Evolutionary conservation across 1,140 invertebrate species (phyloP), one percentile per base, ranked within the genome.

Genomic region (Agraylea sexmaculata): DNA sequence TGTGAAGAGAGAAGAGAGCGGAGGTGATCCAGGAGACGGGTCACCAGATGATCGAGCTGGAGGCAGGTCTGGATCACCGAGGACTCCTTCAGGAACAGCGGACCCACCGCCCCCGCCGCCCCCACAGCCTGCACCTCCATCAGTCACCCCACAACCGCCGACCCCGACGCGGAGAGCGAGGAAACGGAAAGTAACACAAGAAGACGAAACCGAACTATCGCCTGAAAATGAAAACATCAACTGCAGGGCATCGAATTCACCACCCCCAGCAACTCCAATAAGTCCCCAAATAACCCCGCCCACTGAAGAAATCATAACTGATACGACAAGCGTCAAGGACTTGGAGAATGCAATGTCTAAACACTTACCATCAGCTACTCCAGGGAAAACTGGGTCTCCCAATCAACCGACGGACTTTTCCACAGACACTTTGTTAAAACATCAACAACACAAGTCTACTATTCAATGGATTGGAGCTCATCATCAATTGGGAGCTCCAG

Each of bases 301-400:
- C 12, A 33, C 36, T 30, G 59, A 63, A 8, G 65, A 66, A 44
- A 51, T 54, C 33, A 50, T 55, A 2, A 55, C 58, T 3, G 66
- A 66, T 25, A 62, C 66, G 0, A 74, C 80, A 2, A 83, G 83
- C 0, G 87, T 91, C 0, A 88, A 90, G 58, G 89, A 94, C 52
- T 66, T 94, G 44, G 90, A 96, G 60, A 87, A 92, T 52, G 89
- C 87, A 10, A 96, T 94, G 90, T 92, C 90, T 15, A 91, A 93
- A 57, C 90, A 95, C 66, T 64, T 94, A 27, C 89, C 90, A 0
- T 70, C 74, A 4, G 66, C 72, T 2, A 55, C 58, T 4, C 60
- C 57, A 4, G 59, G 68, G 4, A 68, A 77, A 32, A 71, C 65
- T 49, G 74, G 73, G 35, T 66, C 74, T 3, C 58, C 69, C 12